phyloP scores from a whole-genome alignment of 2,113 vertebrate genomes.

The Sciurus niger region DNA sequence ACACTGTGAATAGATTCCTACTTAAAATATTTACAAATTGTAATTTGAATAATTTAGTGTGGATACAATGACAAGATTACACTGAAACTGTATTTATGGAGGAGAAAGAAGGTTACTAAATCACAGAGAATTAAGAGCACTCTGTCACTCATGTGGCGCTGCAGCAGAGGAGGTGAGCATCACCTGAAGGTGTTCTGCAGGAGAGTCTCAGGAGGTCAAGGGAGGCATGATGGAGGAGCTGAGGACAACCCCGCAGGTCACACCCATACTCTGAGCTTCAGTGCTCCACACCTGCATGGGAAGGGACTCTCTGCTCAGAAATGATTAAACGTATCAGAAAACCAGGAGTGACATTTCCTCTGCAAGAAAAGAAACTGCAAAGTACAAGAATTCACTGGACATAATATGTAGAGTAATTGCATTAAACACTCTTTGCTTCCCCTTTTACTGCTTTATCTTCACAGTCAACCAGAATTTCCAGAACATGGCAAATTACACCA shows the following conservation, averaged over 20 bases:
- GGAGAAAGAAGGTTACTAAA: no score
- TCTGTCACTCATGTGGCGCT: no score
- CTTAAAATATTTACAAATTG: no score
- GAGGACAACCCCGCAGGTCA: neutral
- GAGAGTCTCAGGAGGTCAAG: neutral
- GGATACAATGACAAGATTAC: no score
- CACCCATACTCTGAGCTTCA: neutral
- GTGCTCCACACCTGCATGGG: neutral
- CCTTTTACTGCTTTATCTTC: neutral
- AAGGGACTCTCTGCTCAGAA: neutral
- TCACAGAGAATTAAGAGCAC: no score
- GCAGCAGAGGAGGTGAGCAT: neutral
- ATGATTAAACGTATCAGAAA: neutral
- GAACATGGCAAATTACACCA: no score
- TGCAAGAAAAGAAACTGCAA: neutral
- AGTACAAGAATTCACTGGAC: neutral
- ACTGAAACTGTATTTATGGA: no score
- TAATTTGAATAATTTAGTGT: no score
- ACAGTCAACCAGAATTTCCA: no score
- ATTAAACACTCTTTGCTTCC: no score
- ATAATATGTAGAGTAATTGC: neutral
- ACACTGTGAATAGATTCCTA: no score
- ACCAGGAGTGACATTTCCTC: neutral
- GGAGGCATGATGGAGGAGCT: neutral
- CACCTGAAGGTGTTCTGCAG: neutral